A percentile compares a stretch with the other conserved stretches of the same genome.
Evolutionary conservation across 1,140 invertebrate genomes (phyloP).

Genomic region (Zaprionus tsacasi): DNA sequence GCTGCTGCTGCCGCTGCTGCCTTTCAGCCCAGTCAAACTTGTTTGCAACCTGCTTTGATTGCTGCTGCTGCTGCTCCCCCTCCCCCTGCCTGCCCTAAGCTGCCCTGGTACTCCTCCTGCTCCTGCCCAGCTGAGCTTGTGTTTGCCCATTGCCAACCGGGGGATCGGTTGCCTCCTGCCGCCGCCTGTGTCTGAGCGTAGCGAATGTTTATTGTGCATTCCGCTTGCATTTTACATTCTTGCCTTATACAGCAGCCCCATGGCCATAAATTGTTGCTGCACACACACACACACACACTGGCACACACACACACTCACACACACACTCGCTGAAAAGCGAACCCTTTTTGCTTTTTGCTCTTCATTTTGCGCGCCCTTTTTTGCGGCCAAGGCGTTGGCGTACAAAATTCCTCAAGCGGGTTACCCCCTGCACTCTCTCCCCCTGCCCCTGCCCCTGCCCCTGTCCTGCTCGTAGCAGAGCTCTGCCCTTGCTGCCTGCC

Average conservation of each 20-base stretch:
- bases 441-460: background rate
- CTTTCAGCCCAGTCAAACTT: constrained; percentile 47
- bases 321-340: constrained; percentile 11
- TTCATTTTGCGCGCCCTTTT: constrained; percentile 55
- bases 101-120: background rate
- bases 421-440: constrained; percentile 8
- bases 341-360: constrained; percentile 43
- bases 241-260: constrained; percentile 49
- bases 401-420: constrained; percentile 74
- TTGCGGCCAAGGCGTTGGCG: constrained; percentile 68
- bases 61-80: constrained; percentile 27
- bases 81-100: background rate
- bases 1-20: background rate
- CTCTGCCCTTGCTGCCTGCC: no score
- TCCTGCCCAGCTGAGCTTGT: constrained; percentile 2
- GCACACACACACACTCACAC: constrained; percentile 6
- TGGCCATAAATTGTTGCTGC: constrained; percentile 49
- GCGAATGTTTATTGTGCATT: constrained; percentile 82
- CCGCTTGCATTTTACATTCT: constrained; percentile 78
- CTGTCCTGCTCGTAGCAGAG: no score
- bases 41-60: constrained; percentile 81
- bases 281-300: constrained; percentile 25
- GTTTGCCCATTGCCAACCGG: constrained; percentile 33
- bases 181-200: constrained; percentile 39
- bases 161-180: constrained; percentile 12